A percentile compares a stretch with the other conserved stretches of the same genome.
Conservation (phyloP, 1,140 invertebrate species). For the Zaprionus inermis region DNA sequence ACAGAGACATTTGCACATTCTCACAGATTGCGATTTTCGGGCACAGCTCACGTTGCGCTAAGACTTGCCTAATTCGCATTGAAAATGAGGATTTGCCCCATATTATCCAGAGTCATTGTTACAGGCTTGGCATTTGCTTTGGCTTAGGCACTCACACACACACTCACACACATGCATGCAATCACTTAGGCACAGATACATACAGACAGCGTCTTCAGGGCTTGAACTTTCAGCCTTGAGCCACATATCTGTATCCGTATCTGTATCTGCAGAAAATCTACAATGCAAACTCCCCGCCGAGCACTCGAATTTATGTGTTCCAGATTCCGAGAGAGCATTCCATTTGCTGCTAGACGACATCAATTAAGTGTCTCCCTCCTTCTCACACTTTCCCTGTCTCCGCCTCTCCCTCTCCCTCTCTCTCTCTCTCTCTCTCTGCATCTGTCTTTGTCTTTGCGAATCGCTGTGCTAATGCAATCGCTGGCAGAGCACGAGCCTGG, state of each 20-base stretch:
- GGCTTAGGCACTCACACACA: background rate
- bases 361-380: background rate
- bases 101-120: conserved; percentile 32
- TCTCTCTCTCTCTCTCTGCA: background rate
- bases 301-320: conserved; percentile 24
- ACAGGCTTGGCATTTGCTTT: conserved; percentile 31
- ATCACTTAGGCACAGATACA: background rate
- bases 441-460: background rate
- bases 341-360: conserved; percentile 6
- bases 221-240: background rate
- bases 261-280: background rate
- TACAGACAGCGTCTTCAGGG: background rate
- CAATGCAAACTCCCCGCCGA: background rate
- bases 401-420: background rate
- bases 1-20: conserved; percentile 36
- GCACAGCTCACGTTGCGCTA: conserved; percentile 16
- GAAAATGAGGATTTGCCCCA: conserved; percentile 45
- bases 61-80: conserved; percentile 40
- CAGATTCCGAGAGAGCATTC: conserved; percentile 2
- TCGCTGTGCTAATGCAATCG: conserved; percentile 7
- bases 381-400: background rate
- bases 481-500: background rate
- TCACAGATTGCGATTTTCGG: conserved; percentile 21
- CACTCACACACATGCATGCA: conserved; percentile 3
- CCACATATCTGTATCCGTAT: background rate